Conservation (phyloP, 2,888 invertebrate genomes). For the Nysson spinosus region DNA sequence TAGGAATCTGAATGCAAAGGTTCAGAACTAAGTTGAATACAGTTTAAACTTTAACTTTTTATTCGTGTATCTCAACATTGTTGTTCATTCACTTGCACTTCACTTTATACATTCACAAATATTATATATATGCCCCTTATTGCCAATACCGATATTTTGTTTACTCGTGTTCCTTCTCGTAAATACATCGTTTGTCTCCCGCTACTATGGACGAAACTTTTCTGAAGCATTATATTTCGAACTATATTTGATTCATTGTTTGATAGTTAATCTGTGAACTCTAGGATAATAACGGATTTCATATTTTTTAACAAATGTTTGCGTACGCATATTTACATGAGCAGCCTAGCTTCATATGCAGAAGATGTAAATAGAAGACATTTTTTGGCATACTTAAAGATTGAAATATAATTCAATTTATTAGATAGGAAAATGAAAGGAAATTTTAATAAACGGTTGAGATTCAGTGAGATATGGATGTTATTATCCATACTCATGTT, state of each 20-base stretch:
- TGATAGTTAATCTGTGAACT: constrained; percentile 13
- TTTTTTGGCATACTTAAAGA: too few species aligned
- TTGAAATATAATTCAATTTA: too few species aligned
- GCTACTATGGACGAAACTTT: constrained; percentile 23
- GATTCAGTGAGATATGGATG: too few species aligned
- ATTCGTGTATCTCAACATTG: constrained; percentile 22
- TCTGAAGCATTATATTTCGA: constrained; percentile 22
- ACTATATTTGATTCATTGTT: constrained; percentile 26
- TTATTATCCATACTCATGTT: too few species aligned
- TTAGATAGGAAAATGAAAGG: too few species aligned
- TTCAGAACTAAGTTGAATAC: neutral
- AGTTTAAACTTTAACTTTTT: constrained; percentile 33
- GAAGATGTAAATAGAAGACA: too few species aligned
- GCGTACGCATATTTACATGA: too few species aligned
- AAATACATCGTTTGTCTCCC: constrained; percentile 11
- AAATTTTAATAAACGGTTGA: too few species aligned
- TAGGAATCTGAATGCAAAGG: neutral
- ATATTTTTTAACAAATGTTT: too few species aligned
- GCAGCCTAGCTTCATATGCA: too few species aligned
- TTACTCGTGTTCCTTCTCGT: neutral
- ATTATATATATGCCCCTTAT: constrained; percentile 4
- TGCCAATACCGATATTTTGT: neutral
- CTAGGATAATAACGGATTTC: too few species aligned
- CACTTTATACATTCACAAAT: constrained; percentile 28
- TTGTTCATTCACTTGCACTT: constrained; percentile 15